Conservation (phyloP, 2,888 invertebrate species). For the Tetropium fuscum region DNA sequence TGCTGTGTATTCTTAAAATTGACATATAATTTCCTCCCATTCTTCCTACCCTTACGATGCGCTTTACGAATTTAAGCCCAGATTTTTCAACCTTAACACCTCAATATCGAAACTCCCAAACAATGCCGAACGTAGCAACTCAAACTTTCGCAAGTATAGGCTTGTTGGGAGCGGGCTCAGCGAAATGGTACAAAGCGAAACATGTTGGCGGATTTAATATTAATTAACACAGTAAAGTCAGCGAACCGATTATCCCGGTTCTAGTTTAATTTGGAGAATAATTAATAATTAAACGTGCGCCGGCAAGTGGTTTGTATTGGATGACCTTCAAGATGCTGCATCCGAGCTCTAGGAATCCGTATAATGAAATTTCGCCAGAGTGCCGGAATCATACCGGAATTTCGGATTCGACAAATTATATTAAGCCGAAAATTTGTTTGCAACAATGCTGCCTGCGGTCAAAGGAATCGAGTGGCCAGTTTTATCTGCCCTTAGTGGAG, state of each 20-base stretch:
- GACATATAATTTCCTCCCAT: no score
- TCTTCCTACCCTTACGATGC: no score
- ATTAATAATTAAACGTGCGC: slow-evolving; percentile 46
- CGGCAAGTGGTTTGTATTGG: slow-evolving; percentile 41
- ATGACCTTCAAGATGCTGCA: slow-evolving; percentile 47
- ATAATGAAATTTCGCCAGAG: slow-evolving; percentile 52
- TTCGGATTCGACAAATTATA: slow-evolving; percentile 23
- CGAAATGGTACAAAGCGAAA: slow-evolving; percentile 1
- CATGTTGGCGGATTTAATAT: slow-evolving; percentile 11
- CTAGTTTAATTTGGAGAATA: slow-evolving; percentile 32
- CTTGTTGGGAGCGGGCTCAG: no score
- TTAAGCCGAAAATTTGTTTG: slow-evolving; percentile 19
- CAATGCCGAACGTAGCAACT: no score
- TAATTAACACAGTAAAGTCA: slow-evolving; percentile 23
- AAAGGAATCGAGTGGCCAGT: slow-evolving; percentile 15
- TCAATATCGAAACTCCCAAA: no score
- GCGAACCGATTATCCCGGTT: slow-evolving; percentile 20
- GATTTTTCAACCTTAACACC: no score
- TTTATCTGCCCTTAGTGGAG: slow-evolving; percentile 6
- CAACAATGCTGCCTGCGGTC: slow-evolving; percentile 27
- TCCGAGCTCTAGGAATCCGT: slow-evolving; percentile 42
- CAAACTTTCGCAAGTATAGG: no score
- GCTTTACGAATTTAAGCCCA: no score
- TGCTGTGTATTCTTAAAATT: no score
- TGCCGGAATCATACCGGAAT: slow-evolving; percentile 22